Base-by-base conservation (phyloP, 2,113 vertebrate genomes). In the Procapra przewalskii region DNA sequence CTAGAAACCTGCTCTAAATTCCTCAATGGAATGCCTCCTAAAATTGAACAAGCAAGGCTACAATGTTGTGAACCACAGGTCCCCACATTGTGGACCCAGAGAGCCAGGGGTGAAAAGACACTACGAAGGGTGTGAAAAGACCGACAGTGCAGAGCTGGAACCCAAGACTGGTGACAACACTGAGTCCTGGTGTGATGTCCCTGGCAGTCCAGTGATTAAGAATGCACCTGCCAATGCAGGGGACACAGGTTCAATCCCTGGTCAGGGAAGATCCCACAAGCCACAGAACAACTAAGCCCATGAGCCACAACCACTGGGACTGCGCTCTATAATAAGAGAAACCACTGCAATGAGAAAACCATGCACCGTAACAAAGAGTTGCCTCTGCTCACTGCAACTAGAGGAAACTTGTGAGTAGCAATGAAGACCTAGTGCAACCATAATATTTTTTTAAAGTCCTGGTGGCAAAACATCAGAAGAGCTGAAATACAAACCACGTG, bases 401-500 rank as follows among this genome's bases (percentile, higher is more conserved):
- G 40, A 77, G 40, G 2, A 77, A 7, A 43, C 71, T 0, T 3
- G 6, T 8, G 12, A 43, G 40, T 6, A 43, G 40, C 40, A 77
- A 13, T 1, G 23, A 77, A 77, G 40, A 27, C 23, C 71, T 14
- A 27, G 23, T 14, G 40, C 23, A 77, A 77, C 12, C 71, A 43
- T 77, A 43, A 43, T 1, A 8, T 77, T 19, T 75, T 43, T 43
- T 25, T 7, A 2, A 31, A 45, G 54, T 29, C 79, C 36, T 4
- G 4, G 31, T 12, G 33, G 57, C 64, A 16, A 64, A 89, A 52
- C 27, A 52, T 31, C 33, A 82, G 92, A 52, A 82, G 23, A 54
- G 45, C 3, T n/a, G 3, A 0, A 31, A 54, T 23, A 43, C 1
- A 14, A 88, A 54, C 21, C 40, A 31, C 0, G 0, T 6, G 33